Conservation (phyloP, 1,140 invertebrate genomes). For the Lamellibrachia luymesi region DNA sequence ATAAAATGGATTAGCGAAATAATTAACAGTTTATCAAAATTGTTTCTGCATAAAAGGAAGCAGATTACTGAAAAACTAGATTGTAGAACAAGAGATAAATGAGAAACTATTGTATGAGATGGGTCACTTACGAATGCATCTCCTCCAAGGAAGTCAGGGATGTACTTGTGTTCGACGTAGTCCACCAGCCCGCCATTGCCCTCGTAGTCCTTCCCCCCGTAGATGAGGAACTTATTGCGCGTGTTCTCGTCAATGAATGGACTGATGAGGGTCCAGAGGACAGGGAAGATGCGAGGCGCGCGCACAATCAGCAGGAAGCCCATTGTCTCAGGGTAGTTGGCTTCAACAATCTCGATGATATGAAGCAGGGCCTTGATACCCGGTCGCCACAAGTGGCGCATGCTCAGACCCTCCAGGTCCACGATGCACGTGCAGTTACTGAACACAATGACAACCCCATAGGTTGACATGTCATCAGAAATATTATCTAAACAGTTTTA, state of each 20-base stretch:
- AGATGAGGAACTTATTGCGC: slow-evolving; percentile 90
- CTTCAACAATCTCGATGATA: slow-evolving; percentile 93
- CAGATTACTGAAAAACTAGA: too few species aligned
- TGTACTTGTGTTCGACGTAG: slow-evolving; percentile 81
- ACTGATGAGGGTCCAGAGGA: slow-evolving; percentile 94
- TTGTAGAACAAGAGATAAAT: too few species aligned
- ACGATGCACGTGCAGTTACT: slow-evolving; percentile 86
- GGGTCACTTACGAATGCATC: slow-evolving; percentile 72
- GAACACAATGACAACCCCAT: neutral
- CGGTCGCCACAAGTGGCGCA: slow-evolving; percentile 92
- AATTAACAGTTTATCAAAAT: too few species aligned
- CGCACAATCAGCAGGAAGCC: slow-evolving; percentile 80
- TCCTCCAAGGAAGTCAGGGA: slow-evolving; percentile 90
- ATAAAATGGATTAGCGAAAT: too few species aligned
- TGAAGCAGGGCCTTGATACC: slow-evolving; percentile 85
- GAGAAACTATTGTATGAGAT: neutral
- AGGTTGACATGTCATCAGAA: too few species aligned
- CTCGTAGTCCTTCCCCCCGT: slow-evolving; percentile 83
- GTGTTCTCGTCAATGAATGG: slow-evolving; percentile 98
- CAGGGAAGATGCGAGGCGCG: slow-evolving; percentile 89
- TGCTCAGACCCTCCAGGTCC: slow-evolving; percentile 90
- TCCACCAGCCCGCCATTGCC: slow-evolving; percentile 75
- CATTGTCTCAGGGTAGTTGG: slow-evolving; percentile 96
- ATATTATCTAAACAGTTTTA: too few species aligned
- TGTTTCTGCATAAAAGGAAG: too few species aligned